A percentile compares a stretch with the other conserved stretches of the same genome.
phyloP scores from a whole-genome alignment of 2,888 invertebrate species.

The Drosophila infuscata region DNA sequence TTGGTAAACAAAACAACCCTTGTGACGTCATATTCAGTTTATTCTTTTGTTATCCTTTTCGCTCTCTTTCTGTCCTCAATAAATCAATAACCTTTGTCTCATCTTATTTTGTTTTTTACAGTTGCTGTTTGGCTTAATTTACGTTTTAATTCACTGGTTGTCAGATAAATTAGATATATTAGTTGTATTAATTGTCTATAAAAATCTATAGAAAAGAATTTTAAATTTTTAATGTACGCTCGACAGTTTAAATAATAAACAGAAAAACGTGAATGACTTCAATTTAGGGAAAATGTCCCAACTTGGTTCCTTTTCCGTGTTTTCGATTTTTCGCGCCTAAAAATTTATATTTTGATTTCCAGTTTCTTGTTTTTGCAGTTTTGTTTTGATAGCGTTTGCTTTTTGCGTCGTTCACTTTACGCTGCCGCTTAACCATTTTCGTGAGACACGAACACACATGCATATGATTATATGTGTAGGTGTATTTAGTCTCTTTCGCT shows the following conservation, averaged over 20 bases:
- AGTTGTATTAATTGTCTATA: background rate
- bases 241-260: background rate
- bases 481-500: conserved; percentile 2
- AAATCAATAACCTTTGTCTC: conserved; percentile 27
- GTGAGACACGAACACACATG: background rate
- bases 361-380: conserved; percentile 48
- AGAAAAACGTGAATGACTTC: background rate
- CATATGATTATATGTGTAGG: background rate
- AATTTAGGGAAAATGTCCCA: background rate
- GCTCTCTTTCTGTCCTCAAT: conserved; percentile 1
- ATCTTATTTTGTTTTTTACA: conserved; percentile 9
- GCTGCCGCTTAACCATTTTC: conserved; percentile 39
- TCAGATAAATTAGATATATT: background rate
- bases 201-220: background rate
- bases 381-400: conserved; percentile 63
- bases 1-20: conserved; percentile 23
- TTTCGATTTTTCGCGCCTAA: conserved; percentile 36
- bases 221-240: background rate
- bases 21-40: conserved; percentile 18
- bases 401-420: conserved; percentile 42
- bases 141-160: background rate
- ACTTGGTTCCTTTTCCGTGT: conserved; percentile 14
- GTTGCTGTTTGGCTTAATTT: background rate
- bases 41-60: conserved; percentile 9
- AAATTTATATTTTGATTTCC: conserved; percentile 21